phyloP scores from a whole-genome alignment of 1,140 invertebrate species.

The Dinoponera quadriceps region DNA sequence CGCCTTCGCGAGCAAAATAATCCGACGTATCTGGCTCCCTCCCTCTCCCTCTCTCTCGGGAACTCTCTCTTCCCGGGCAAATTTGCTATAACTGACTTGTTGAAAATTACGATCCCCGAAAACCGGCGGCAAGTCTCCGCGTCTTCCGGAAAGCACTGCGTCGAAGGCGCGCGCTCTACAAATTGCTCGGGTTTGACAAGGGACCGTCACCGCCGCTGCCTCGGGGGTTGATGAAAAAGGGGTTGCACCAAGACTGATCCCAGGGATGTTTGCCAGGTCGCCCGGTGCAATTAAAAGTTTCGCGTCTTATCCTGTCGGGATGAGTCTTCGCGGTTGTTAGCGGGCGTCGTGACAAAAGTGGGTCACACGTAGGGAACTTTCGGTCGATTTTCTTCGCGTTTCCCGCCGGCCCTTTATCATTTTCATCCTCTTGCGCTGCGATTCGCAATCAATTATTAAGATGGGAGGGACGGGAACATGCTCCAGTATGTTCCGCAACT shows the following conservation, averaged over 20 bases:
- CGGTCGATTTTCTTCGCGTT: neutral
- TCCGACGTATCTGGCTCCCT: neutral
- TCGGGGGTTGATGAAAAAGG: conserved; percentile 21
- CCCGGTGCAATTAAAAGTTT: conserved; percentile 59
- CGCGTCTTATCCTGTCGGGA: conserved; percentile 34
- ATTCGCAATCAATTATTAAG: neutral
- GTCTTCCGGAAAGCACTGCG: neutral
- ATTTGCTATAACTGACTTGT: conserved; percentile 46
- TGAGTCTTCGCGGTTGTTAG: conserved; percentile 26
- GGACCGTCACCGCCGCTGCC: neutral
- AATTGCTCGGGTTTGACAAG: conserved; percentile 41
- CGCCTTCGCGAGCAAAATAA: conserved; percentile 22
- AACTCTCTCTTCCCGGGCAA: neutral
- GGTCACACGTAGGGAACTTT: conserved; percentile 42
- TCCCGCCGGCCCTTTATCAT: neutral
- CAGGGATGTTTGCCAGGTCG: conserved; percentile 35
- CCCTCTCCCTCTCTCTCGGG: neutral
- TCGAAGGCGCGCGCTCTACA: neutral
- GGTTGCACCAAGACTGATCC: neutral
- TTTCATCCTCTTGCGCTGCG: neutral
- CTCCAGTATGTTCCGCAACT: no score
- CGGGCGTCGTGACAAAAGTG: conserved; percentile 11
- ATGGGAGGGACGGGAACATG: neutral
- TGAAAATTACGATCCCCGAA: neutral
- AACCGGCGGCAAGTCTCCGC: conserved; percentile 8